Evolutionary conservation across 2,113 vertebrate species (phyloP).

Genomic region (Seriola dumerili): DNA sequence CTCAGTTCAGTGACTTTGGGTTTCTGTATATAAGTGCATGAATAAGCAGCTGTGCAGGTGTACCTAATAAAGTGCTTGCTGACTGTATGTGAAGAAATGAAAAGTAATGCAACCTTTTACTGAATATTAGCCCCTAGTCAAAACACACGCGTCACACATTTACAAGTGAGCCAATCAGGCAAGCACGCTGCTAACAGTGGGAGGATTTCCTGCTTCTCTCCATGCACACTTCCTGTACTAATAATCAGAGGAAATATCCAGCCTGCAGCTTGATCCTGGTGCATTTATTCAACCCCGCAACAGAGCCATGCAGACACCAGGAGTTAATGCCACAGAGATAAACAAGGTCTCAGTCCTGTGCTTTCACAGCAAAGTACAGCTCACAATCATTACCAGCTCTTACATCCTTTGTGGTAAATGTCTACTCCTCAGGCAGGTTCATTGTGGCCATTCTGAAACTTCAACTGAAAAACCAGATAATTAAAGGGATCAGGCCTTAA

Average conservation of each 20-base stretch:
- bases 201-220: slow-evolving; percentile 89
- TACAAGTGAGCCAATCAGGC: slow-evolving; percentile 43
- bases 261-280: slow-evolving; percentile 69
- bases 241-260: slow-evolving; percentile 92
- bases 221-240: slow-evolving; percentile 87
- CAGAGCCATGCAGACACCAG: slow-evolving; percentile 17
- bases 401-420: not conserved
- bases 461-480: slow-evolving; percentile 3
- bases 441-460: not conserved
- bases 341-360: not conserved
- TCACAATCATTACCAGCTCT: slow-evolving; percentile 19
- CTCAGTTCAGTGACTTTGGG: too few relatives aligned
- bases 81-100: not conserved
- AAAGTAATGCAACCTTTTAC: not conserved
- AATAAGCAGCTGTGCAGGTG: not conserved
- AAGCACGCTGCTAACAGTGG: slow-evolving; percentile 79
- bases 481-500: not conserved
- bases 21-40: too few relatives aligned
- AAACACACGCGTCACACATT: slow-evolving; percentile 36
- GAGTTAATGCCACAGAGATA: not conserved
- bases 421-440: slow-evolving; percentile 13
- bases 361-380: slow-evolving; percentile 11
- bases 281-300: slow-evolving; percentile 1
- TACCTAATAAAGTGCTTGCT: not conserved
- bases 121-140: slow-evolving; percentile 6